These are phyloP conservation scores for Prosopocoilus inquinatus DNA, from an alignment of 2,888 invertebrate species.

Conservation along the genomic window DNA sequence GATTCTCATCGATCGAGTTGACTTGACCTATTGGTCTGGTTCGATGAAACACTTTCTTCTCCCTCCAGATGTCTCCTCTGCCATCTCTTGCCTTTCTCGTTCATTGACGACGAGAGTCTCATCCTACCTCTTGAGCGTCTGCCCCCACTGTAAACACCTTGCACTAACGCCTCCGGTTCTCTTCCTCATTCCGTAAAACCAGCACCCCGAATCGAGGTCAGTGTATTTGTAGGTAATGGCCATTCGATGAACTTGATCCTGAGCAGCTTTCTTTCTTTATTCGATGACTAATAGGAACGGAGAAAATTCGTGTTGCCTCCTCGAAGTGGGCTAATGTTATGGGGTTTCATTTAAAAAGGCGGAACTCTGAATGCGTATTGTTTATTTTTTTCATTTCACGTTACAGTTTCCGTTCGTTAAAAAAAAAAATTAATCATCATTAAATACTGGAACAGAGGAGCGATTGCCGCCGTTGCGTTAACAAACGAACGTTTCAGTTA, in stretches of 20 bases:
- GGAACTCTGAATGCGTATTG: neutral
- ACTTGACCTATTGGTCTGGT: slow-evolving; percentile 38
- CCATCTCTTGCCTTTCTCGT: slow-evolving; percentile 11
- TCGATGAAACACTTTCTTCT: slow-evolving; percentile 45
- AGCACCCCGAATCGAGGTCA: slow-evolving; percentile 44
- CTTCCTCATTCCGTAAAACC: slow-evolving; percentile 44
- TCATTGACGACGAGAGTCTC: slow-evolving; percentile 14
- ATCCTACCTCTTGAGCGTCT: slow-evolving; percentile 7
- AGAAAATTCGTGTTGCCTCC: slow-evolving; percentile 1
- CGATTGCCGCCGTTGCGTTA: too few relatives aligned
- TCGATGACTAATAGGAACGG: slow-evolving; percentile 12
- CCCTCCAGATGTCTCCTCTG: slow-evolving; percentile 19
- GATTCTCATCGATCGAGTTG: slow-evolving; percentile 1
- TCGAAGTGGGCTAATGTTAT: slow-evolving; percentile 6
- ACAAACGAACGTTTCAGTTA: neutral
- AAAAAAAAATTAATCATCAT: slow-evolving; percentile 11
- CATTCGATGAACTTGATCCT: slow-evolving; percentile 44
- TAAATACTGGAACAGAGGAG: neutral
- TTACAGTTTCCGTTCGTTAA: slow-evolving; percentile 2
- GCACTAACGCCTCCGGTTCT: slow-evolving; percentile 28
- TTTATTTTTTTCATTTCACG: slow-evolving; percentile 4
- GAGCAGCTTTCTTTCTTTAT: slow-evolving; percentile 17
- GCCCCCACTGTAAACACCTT: slow-evolving; percentile 22
- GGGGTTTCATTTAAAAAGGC: slow-evolving; percentile 7
- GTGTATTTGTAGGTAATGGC: slow-evolving; percentile 46